Conservation (phyloP, 2,113 vertebrate genomes). For the Hyaena hyaena region DNA sequence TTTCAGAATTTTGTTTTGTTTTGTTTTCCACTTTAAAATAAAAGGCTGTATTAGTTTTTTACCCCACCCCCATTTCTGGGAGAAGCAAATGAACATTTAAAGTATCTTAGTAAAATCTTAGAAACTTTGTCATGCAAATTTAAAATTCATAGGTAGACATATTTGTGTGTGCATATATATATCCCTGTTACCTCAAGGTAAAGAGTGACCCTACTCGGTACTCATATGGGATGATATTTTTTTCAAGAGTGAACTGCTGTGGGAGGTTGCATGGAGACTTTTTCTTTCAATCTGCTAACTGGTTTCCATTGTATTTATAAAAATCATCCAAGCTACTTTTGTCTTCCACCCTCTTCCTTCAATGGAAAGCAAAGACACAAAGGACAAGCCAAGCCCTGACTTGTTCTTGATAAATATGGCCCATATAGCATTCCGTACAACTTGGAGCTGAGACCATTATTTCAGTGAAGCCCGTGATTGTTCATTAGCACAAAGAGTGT, state of each 20-base stretch:
- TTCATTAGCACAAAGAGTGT: slow-evolving; percentile 89
- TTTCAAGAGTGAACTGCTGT: slow-evolving; percentile 47
- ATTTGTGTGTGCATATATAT: not conserved
- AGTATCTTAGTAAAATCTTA: not conserved
- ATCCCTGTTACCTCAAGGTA: slow-evolving; percentile 23
- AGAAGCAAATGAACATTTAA: slow-evolving; percentile 17
- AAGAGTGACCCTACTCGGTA: slow-evolving; percentile 19
- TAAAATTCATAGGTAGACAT: not conserved
- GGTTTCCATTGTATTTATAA: slow-evolving; percentile 81
- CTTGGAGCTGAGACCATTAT: slow-evolving; percentile 83
- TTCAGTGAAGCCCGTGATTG: slow-evolving; percentile 86
- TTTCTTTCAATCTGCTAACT: slow-evolving; percentile 73
- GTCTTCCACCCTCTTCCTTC: slow-evolving; percentile 69
- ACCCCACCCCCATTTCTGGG: not conserved
- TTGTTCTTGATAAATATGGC: slow-evolving; percentile 83
- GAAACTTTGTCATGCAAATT: not conserved
- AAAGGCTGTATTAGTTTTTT: not conserved
- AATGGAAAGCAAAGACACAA: slow-evolving; percentile 80
- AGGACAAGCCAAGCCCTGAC: slow-evolving; percentile 73
- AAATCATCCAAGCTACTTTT: slow-evolving; percentile 71
- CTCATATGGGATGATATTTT: slow-evolving; percentile 61
- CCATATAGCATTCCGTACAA: slow-evolving; percentile 78
- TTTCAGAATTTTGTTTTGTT: not conserved
- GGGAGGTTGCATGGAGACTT: slow-evolving; percentile 17
- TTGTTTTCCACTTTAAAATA: not conserved